Evolutionary conservation across 2,797 vertebrate species (phyloP).

Genomic region (Crenichthys baileyi): DNA sequence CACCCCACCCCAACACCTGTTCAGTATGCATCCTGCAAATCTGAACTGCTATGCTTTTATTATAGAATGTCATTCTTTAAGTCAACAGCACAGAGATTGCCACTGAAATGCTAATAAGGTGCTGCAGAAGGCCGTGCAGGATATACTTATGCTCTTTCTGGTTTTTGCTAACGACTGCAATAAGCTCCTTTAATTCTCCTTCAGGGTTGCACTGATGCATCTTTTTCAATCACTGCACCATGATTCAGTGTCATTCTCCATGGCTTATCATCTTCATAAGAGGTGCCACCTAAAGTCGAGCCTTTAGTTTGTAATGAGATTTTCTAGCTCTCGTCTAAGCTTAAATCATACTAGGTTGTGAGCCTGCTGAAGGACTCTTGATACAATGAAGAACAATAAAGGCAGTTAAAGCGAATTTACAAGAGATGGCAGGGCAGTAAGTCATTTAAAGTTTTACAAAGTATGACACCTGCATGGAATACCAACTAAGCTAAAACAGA

Average conservation of each 20-base stretch:
- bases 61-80: conserved; percentile 23
- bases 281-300: conserved; percentile 65
- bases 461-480: conserved; percentile 72
- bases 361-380: conserved; percentile 72
- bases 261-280: conserved; percentile 71
- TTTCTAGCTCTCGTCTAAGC: conserved; percentile 59
- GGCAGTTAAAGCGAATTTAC: conserved; percentile 72
- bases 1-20: neutral
- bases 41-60: conserved; percentile 37
- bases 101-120: conserved; percentile 15
- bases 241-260: conserved; percentile 55
- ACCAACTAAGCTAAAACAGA: conserved; percentile 51
- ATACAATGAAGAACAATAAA: conserved; percentile 76
- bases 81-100: conserved; percentile 29
- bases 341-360: conserved; percentile 56
- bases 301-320: conserved; percentile 76
- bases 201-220: conserved; percentile 42
- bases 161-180: conserved; percentile 28
- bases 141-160: conserved; percentile 17
- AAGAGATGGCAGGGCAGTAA: conserved; percentile 68
- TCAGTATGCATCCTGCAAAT: conserved; percentile 39
- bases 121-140: conserved; percentile 5
- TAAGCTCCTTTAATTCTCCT: conserved; percentile 29
- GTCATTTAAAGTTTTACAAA: conserved; percentile 80
- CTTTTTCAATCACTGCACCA: conserved; percentile 47